These are phyloP conservation scores for Penelope pileata DNA, from an alignment of 2,113 vertebrate species.

Conservation along the genomic window DNA sequence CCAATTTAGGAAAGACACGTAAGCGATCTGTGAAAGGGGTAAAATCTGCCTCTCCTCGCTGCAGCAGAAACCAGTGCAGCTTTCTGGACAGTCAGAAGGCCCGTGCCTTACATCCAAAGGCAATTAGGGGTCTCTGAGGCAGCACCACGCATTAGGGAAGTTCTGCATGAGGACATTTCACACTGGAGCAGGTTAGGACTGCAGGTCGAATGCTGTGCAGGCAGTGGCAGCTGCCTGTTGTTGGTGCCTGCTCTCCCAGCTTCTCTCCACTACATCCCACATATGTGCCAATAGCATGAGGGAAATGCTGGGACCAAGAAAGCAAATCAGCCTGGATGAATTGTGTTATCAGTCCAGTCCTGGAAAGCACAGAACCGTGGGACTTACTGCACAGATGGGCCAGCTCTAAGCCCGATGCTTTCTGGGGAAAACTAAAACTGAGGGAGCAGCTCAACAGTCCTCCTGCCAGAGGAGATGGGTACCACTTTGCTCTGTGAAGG, in stretches of 20 bases:
- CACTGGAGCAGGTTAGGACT: background rate
- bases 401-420: background rate
- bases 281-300: background rate
- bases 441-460: background rate
- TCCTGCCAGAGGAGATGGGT: background rate
- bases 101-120: background rate
- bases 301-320: background rate
- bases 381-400: background rate
- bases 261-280: background rate
- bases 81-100: background rate
- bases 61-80: background rate
- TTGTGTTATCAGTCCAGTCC: background rate
- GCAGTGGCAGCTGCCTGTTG: background rate
- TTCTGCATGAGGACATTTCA: too few species aligned
- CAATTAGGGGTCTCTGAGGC: background rate
- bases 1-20: background rate
- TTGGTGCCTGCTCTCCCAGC: background rate
- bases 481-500: background rate
- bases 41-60: background rate
- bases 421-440: background rate
- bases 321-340: background rate
- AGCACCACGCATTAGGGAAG: background rate
- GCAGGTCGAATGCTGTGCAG: background rate
- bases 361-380: background rate
- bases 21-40: background rate